A percentile compares a stretch with the other conserved stretches of the same genome.
Evolutionary conservation across 2,888 invertebrate genomes (phyloP).

Genomic region (Ichneumon xanthorius): DNA sequence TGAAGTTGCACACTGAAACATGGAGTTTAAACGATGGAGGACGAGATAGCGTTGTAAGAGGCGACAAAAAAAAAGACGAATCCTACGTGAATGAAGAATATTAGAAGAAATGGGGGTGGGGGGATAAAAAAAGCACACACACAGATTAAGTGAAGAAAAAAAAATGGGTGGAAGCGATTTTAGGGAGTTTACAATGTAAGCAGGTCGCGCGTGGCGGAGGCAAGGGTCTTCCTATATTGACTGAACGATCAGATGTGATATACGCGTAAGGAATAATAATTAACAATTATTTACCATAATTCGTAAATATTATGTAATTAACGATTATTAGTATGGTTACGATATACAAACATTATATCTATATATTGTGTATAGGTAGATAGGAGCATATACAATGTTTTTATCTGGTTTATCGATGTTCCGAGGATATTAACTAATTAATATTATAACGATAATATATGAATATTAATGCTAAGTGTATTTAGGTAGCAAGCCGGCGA

Average conservation of each 20-base stretch:
- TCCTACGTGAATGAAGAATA: conserved; percentile 55
- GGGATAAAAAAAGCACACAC: conserved; percentile 42
- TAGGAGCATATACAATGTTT: conserved; percentile 83
- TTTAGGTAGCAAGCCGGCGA: conserved; percentile 74
- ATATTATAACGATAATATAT: conserved; percentile 54
- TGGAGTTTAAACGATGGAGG: conserved; percentile 32
- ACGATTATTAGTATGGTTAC: conserved; percentile 73
- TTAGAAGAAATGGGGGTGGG: conserved; percentile 28
- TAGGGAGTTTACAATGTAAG: conserved; percentile 71
- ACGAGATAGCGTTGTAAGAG: conserved; percentile 67
- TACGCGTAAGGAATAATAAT: conserved; percentile 83
- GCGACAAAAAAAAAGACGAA: conserved; percentile 61
- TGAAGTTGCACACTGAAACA: conserved; percentile 51
- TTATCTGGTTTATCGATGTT: conserved; percentile 84
- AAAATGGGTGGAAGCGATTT: conserved; percentile 65
- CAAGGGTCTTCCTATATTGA: conserved; percentile 85
- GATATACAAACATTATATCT: conserved; percentile 80
- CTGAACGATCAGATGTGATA: conserved; percentile 85
- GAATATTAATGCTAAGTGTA: conserved; percentile 74
- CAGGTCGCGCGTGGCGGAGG: conserved; percentile 77
- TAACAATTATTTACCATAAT: conserved; percentile 82
- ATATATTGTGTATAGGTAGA: conserved; percentile 82
- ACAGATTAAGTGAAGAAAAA: conserved; percentile 52
- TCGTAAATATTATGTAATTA: conserved; percentile 70
- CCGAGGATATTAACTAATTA: conserved; percentile 76